Evolutionary conservation across 2,113 vertebrate genomes (phyloP).

Genomic region (Thunnus thynnus): DNA sequence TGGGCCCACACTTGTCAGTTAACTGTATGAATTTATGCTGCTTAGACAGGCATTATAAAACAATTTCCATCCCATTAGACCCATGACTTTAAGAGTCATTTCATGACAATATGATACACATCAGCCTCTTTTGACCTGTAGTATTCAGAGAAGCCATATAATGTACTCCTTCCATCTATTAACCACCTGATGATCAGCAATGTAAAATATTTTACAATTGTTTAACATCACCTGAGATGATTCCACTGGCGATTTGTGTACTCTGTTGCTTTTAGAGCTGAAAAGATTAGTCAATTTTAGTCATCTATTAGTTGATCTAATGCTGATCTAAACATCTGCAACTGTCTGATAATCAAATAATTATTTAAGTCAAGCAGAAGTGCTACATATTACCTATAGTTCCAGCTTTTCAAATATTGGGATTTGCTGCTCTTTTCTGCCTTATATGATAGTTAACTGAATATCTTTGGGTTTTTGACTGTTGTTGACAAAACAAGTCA

Average conservation of each 20-base stretch:
- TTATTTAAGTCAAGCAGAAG: background rate
- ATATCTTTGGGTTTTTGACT: too few species aligned
- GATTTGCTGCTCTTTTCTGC: background rate
- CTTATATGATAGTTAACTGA: too few species aligned
- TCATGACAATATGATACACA: conserved; percentile 30
- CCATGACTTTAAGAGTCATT: conserved; percentile 34
- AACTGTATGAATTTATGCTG: conserved; percentile 64
- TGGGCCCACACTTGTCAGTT: conserved; percentile 65
- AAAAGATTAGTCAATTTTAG: background rate
- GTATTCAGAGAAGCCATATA: background rate
- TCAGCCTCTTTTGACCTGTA: conserved; percentile 19
- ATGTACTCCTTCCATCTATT: background rate
- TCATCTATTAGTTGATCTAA: too few species aligned
- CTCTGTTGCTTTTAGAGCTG: background rate
- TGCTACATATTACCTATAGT: too few species aligned
- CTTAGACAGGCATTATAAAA: conserved; percentile 69
- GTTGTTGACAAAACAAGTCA: background rate
- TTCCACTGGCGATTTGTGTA: background rate
- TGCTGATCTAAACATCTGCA: too few species aligned
- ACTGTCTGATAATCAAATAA: too few species aligned
- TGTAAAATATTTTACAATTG: background rate
- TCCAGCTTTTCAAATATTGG: background rate
- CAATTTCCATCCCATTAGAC: conserved; percentile 68
- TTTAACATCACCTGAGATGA: background rate
- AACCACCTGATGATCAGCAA: background rate